phyloP scores from a whole-genome alignment of 2,797 vertebrate species.

The Hirundo rustica region DNA sequence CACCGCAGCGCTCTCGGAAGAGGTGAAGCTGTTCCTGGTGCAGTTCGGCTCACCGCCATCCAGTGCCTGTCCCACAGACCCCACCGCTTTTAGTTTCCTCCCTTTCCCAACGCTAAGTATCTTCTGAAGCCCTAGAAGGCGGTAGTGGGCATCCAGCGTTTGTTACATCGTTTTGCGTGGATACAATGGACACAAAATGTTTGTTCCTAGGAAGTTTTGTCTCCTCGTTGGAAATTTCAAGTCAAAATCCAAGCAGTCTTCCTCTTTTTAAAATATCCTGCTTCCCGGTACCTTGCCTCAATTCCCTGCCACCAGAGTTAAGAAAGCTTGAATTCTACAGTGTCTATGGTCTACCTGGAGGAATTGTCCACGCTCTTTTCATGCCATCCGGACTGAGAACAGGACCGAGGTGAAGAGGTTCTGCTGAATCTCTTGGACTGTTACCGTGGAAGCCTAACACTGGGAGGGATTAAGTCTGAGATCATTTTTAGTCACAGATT shows the following conservation, averaged over 20 bases:
- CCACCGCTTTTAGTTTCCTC: not conserved
- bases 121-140: not conserved
- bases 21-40: not conserved
- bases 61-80: rapidly evolving
- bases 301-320: not conserved
- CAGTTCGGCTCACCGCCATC: not conserved
- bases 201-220: not conserved
- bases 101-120: not conserved
- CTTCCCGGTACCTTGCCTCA: not conserved
- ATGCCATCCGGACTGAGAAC: not conserved
- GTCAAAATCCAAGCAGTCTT: not conserved
- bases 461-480: not conserved
- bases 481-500: not conserved
- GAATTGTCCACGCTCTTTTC: not conserved
- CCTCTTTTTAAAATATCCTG: not conserved
- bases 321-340: not conserved
- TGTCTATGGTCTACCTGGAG: not conserved
- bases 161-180: rapidly evolving
- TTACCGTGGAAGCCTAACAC: not conserved
- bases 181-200: not conserved
- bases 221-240: not conserved
- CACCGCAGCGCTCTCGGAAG: not conserved
- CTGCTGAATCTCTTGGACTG: not conserved
- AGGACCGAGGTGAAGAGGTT: not conserved
- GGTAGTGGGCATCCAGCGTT: rapidly evolving